A percentile compares a stretch with the other conserved stretches of the same genome.
phyloP scores from a whole-genome alignment of 1,140 invertebrate genomes.

The Conopomorpha cramerella region DNA sequence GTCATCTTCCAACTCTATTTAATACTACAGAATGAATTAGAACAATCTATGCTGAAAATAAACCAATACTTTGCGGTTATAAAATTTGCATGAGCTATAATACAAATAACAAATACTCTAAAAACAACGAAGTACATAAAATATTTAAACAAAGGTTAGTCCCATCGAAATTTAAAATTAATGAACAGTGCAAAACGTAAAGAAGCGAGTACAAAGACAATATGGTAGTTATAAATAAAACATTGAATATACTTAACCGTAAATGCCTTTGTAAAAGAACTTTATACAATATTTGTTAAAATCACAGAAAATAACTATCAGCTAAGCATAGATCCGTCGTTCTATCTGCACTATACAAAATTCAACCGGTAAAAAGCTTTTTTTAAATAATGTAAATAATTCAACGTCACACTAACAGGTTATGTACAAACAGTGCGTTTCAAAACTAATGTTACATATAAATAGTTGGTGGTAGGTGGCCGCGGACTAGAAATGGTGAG shows the following conservation, averaged over 20 bases:
- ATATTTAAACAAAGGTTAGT: too few species aligned
- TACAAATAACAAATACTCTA: too few species aligned
- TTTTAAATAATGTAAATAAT: background rate
- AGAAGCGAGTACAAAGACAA: background rate
- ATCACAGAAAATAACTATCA: constrained; percentile 48
- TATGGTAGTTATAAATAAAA: constrained; percentile 1
- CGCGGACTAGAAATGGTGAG: background rate
- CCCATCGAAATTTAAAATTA: too few species aligned
- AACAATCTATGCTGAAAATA: too few species aligned
- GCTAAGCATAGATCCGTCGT: constrained; percentile 20
- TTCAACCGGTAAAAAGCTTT: background rate
- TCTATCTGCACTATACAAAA: background rate
- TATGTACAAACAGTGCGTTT: constrained; percentile 5
- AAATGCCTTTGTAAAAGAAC: constrained; percentile 21
- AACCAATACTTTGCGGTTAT: too few species aligned
- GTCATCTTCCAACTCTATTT: too few species aligned
- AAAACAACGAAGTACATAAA: too few species aligned
- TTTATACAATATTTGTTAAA: constrained; percentile 30
- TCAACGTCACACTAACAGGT: background rate
- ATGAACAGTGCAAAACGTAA: background rate
- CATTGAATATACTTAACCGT: constrained; percentile 15
- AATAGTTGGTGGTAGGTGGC: constrained; percentile 1
- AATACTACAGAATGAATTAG: too few species aligned
- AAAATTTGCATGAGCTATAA: too few species aligned
- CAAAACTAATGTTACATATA: constrained; percentile 3